Evolutionary conservation across 2,113 vertebrate species (phyloP), one percentile per base, ranked within the genome.

Genomic region (Psittacus erithacus): DNA sequence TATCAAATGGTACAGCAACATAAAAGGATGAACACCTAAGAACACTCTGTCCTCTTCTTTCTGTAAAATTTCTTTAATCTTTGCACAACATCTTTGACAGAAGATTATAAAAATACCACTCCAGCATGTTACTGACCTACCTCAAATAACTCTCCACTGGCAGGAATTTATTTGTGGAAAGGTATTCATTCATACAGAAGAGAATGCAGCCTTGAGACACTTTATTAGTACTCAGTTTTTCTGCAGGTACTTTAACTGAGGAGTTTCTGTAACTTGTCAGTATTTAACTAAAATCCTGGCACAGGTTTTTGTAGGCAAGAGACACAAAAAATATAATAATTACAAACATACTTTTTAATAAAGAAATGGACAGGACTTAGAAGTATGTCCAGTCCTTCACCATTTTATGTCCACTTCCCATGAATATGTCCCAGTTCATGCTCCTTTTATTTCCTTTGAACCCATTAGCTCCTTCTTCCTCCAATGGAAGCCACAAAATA

Each of bases 171-270:
- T 46, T 16, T 33, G 47, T 47, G 39, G 55, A 77, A 92, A 75
- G n/a, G 92, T 95, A 86, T 74, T 94, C 93, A 68, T 88, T 82
- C 53, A 62, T 81, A 70, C 31, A 73, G 67, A 90, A 38, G 9
- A 70, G 22, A 16, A 38, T 17, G 52, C 46, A 89, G 74, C 46
- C 43, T 63, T 84, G 17, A 63, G 55, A 68, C 15, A 64, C 13
- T 29, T 86, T 68, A 81, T 53, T 38, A 65, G 25, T 24, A 31
- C 43, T 39, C 29, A 14, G 0, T 16, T 91, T 68, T 89, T 41
- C 62, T 50, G 25, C 24, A 71, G 8, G 33, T 43, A 78, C 35
- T 84, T 78, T 69, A 87, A 60, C 47, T 43, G 43, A 63, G 35
- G 38, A 46, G 24, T 93, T 82, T 68, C 70, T 1, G 1, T 24